Evolutionary conservation across 2,888 invertebrate species (phyloP), one percentile per base, ranked within the genome.

Genomic region (Embidobia sp.): DNA sequence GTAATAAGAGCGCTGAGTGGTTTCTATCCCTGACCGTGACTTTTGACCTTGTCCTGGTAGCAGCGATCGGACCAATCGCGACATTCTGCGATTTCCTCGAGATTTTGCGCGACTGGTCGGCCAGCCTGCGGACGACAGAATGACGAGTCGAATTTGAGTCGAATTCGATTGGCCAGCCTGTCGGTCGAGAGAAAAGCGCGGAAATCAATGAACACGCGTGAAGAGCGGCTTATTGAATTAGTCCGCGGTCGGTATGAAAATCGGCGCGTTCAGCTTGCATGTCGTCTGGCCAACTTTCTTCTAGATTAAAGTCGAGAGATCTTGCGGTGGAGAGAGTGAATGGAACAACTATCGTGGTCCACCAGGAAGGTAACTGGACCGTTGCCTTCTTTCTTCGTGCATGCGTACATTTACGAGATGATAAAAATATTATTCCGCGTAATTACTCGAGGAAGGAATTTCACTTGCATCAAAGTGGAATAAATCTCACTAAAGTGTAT

Each of bases 221-320:
- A 51, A 22, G n/a, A 19, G 8, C 10, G 5, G 10, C 13, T 16
- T 8, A 42, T 29, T 13, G 35, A 33, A 35, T 37, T 49, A 19
- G 31, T 37, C 16, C n/a, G n/a, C n/a, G n/a, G n/a, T n/a, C n/a
- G 48, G 35, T 10, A 26, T 61, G 51, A 61, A 51, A 46, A 53
- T 51, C n/a, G 11, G 48, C 5, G 10, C 37, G 31, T 27, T n/a
- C n/a, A n/a, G 4, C 42, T 55, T 49, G 35, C 55, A 64, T 55
- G 48, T 49, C 49, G 31, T 27, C 8, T 49, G 73, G 49, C 57
- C 64, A 73, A 73, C 73, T 73, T 73, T 73, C 73, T 64, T 64
- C 15, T 35, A 64, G 57, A 73, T 73, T 57, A 53, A 73, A 55
- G 73, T 8, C 57, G 57, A 49, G 63, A 72, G 57, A 73, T 73